phyloP scores from a whole-genome alignment of 2,113 vertebrate genomes.

The Dromiciops gliroides region DNA sequence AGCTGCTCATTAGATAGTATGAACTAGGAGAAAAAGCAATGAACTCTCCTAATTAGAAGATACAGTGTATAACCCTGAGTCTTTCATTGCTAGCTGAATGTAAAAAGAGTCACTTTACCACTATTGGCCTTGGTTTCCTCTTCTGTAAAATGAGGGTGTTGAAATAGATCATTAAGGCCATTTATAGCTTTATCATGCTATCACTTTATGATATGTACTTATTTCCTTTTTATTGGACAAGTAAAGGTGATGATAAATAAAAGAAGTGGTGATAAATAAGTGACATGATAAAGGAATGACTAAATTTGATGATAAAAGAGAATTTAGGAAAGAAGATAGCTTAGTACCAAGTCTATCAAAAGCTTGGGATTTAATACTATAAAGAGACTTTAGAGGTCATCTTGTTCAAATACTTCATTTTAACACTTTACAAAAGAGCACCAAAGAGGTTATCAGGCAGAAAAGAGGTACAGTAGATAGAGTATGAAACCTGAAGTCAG shows the following conservation, averaged over 20 bases:
- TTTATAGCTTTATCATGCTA: neutral
- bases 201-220: neutral
- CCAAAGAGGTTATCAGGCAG: neutral
- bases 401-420: neutral
- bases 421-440: neutral
- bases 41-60: neutral
- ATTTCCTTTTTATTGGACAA: neutral
- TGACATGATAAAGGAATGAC: neutral
- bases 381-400: neutral
- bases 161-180: neutral
- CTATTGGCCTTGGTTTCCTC: neutral
- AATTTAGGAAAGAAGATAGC: neutral
- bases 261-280: neutral
- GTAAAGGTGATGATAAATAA: neutral
- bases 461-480: neutral
- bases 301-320: neutral
- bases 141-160: neutral
- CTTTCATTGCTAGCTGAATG: neutral
- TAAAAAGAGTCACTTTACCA: neutral
- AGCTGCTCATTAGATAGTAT: neutral
- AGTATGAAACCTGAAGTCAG: neutral
- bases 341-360: neutral
- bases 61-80: neutral
- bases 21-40: neutral
- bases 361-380: neutral